These are phyloP conservation scores for Edolisoma coerulescens DNA, from an alignment of 2,113 vertebrate genomes.

Conservation along the genomic window DNA sequence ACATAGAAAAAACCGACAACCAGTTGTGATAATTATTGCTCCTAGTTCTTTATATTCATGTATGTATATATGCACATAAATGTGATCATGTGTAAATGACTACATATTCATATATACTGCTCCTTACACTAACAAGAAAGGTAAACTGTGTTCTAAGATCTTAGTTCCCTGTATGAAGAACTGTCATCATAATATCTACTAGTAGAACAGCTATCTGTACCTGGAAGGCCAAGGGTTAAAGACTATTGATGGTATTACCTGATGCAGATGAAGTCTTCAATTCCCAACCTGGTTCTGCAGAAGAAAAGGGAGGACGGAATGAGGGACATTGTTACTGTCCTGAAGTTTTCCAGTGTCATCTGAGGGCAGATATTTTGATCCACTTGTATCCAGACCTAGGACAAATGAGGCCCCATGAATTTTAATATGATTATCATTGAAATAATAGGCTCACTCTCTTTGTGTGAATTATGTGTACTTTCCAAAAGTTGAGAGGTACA, in stretches of 20 bases:
- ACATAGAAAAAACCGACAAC: not conserved
- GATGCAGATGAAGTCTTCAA: not conserved
- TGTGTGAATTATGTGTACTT: not conserved
- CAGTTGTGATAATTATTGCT: not conserved
- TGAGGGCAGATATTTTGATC: not conserved
- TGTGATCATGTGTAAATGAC: not conserved
- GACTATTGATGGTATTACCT: not conserved
- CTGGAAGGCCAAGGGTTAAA: not conserved
- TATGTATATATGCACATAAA: not conserved
- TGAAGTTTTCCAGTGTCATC: not conserved
- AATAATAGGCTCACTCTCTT: not conserved
- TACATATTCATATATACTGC: not conserved
- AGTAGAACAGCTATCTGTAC: not conserved
- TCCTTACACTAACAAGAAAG: not conserved
- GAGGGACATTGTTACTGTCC: not conserved
- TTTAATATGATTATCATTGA: not conserved
- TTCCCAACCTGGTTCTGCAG: not conserved
- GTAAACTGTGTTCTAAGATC: not conserved
- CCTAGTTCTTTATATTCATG: not conserved
- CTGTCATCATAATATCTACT: not conserved
- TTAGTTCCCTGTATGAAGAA: not conserved
- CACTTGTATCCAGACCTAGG: not conserved
- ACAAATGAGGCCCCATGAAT: not conserved
- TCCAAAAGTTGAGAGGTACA: not conserved
- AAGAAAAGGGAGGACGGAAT: not conserved